Evolutionary conservation across 2,888 invertebrate species (phyloP).

Genomic region (Parelbella ahira): DNA sequence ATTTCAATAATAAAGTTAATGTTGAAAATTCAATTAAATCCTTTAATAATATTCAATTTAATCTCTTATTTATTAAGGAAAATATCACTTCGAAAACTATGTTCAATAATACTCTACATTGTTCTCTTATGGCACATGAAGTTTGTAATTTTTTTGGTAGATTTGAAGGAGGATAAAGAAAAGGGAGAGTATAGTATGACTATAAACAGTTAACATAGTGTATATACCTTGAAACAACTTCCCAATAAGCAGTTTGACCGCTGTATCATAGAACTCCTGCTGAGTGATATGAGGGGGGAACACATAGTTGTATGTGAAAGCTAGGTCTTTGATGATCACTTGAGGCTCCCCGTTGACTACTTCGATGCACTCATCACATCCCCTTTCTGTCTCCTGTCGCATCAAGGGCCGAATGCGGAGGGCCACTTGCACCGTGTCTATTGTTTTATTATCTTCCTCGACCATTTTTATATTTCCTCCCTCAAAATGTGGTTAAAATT

Average conservation of each 20-base stretch:
- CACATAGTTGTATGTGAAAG: slow-evolving; percentile 92
- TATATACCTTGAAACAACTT: slow-evolving; percentile 89
- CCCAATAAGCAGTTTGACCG: slow-evolving; percentile 85
- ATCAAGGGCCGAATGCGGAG: slow-evolving; percentile 91
- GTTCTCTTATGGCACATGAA: too few species aligned
- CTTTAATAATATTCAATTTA: too few species aligned
- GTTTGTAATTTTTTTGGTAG: too few species aligned
- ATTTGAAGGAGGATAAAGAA: too few species aligned
- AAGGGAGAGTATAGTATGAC: too few species aligned
- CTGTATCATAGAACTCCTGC: slow-evolving; percentile 85
- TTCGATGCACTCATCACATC: slow-evolving; percentile 87
- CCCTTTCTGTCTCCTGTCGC: slow-evolving; percentile 84
- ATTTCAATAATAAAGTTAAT: too few species aligned
- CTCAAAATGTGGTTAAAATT: not conserved
- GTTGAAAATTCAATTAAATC: too few species aligned
- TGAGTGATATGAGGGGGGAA: slow-evolving; percentile 86
- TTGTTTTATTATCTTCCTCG: slow-evolving; percentile 50
- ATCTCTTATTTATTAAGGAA: too few species aligned
- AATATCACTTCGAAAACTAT: too few species aligned
- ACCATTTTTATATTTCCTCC: slow-evolving; percentile 47
- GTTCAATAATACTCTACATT: too few species aligned
- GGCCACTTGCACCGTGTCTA: slow-evolving; percentile 87
- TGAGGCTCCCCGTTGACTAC: slow-evolving; percentile 84
- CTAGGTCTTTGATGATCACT: slow-evolving; percentile 85
- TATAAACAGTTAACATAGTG: too few species aligned